Percentiles rank a stretch among this genome's conserved stretches.
These are phyloP conservation scores for Rutilus rutilus DNA, from an alignment of 2,113 vertebrate species.

Conservation along the genomic window DNA sequence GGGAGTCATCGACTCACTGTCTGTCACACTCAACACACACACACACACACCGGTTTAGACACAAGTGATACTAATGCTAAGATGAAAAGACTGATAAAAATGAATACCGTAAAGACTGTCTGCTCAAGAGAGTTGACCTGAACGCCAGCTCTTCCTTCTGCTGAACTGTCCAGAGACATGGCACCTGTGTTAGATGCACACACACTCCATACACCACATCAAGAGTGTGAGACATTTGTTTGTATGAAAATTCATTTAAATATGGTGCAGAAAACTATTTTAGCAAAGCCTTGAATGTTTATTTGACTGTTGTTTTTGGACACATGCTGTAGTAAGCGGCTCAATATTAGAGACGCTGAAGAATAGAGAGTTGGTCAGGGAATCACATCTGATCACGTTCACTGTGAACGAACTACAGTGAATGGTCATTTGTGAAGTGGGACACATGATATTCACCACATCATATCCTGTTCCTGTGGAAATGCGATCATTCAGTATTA, in stretches of 20 bases:
- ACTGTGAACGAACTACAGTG: background rate
- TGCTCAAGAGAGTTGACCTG: background rate
- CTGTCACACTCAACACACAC: background rate
- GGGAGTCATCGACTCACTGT: too few relatives aligned
- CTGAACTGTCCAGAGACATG: background rate
- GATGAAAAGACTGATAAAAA: too few relatives aligned
- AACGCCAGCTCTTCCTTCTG: background rate
- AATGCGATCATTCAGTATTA: background rate
- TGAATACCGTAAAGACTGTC: too few relatives aligned
- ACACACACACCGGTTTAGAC: background rate
- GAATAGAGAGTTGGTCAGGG: background rate
- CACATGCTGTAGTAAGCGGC: background rate
- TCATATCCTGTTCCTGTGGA: background rate
- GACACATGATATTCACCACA: background rate
- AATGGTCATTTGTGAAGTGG: background rate
- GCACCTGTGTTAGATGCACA: too few relatives aligned
- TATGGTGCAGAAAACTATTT: too few relatives aligned
- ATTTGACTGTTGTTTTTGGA: background rate
- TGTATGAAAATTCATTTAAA: background rate
- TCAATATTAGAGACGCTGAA: too few relatives aligned
- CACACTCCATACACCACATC: background rate
- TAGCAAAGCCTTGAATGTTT: background rate
- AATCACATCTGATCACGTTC: background rate
- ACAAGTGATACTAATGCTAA: background rate
- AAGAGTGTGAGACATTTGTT: background rate